Percentiles rank a stretch among this genome's conserved stretches.
These are phyloP conservation scores for Bombus ignitus DNA, from an alignment of 1,140 invertebrate genomes.

Conservation along the genomic window DNA sequence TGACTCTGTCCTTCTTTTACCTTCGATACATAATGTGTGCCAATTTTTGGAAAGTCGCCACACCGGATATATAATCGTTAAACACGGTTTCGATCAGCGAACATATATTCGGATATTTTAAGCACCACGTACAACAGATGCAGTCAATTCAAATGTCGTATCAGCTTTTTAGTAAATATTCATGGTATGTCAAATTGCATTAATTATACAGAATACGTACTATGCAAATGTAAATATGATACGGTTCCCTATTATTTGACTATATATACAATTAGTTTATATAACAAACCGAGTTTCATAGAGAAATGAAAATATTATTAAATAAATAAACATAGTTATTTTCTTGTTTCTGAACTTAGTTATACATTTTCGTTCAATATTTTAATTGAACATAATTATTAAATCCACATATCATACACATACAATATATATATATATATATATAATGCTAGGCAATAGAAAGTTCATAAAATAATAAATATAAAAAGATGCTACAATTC, in stretches of 20 bases:
- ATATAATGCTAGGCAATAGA: too few relatives aligned
- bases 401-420: too few relatives aligned
- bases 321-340: background rate
- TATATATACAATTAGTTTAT: background rate
- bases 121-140: background rate
- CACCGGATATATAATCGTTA: too few relatives aligned
- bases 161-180: background rate
- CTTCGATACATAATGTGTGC: too few relatives aligned
- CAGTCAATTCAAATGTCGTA: background rate
- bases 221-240: background rate
- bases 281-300: background rate
- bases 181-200: background rate
- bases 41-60: too few relatives aligned
- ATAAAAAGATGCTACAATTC: too few relatives aligned
- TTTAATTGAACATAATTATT: too few relatives aligned
- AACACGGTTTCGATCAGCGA: too few relatives aligned
- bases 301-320: background rate
- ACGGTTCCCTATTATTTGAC: background rate
- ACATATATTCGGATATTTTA: too few relatives aligned
- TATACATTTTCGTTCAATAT: background rate
- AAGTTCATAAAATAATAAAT: too few relatives aligned
- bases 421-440: too few relatives aligned
- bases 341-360: background rate
- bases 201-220: background rate
- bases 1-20: too few relatives aligned